A percentile compares a stretch with the other conserved stretches of the same genome.
Conservation (phyloP, 2,113 vertebrate species). For the Laterallus jamaicensis region DNA sequence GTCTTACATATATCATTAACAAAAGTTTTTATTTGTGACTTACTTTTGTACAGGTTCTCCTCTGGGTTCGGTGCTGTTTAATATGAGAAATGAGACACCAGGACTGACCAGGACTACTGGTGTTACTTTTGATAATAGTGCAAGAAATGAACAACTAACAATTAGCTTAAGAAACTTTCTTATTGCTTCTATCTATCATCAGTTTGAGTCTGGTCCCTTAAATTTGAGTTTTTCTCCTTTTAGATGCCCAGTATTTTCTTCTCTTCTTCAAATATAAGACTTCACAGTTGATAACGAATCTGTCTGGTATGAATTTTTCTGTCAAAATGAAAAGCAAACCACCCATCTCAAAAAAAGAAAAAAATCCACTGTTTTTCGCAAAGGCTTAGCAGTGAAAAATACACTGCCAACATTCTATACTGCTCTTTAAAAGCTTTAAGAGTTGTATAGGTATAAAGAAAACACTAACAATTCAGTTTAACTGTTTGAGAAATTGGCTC, state of each 20-base stretch:
- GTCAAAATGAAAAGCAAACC: neutral
- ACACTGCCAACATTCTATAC: neutral
- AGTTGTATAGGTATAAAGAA: neutral
- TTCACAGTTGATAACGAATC: neutral
- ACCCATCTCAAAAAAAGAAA: neutral
- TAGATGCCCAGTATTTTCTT: neutral
- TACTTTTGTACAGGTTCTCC: neutral
- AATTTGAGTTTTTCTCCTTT: neutral
- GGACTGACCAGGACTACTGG: neutral
- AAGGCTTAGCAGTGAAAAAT: neutral
- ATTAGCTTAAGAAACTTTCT: neutral
- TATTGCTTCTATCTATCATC: neutral
- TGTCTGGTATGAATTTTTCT: neutral
- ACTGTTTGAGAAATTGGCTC: fast-evolving
- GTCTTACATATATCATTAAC: neutral
- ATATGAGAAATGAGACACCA: neutral
- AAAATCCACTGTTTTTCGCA: neutral
- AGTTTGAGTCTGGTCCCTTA: neutral
- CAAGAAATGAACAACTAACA: neutral
- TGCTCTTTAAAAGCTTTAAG: neutral
- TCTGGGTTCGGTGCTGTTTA: neutral
- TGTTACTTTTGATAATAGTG: neutral
- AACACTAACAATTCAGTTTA: neutral
- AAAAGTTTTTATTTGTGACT: neutral
- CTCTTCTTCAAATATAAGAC: neutral